Evolutionary conservation across 2,797 vertebrate genomes (phyloP), one percentile per base, ranked within the genome.

Genomic region (Taenioides sp.): DNA sequence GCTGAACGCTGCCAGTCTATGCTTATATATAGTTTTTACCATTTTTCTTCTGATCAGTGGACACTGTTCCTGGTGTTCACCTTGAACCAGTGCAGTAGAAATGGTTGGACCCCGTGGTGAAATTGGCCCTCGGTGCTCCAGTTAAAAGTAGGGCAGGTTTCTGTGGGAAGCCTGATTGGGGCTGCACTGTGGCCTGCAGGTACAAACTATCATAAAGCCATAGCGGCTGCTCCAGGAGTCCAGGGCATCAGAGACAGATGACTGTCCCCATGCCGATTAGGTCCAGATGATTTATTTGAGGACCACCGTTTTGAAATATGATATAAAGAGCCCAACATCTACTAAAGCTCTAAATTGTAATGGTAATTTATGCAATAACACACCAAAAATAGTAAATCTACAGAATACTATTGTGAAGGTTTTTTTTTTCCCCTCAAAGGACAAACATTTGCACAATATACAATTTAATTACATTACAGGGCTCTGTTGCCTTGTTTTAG

Each of bases 261-360:
- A 81, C 54, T 75, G 47, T 72, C 72, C 74, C 75, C 71, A 84
- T 55, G 54, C 80, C 80, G 69, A 72, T 78, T 80, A 83, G 79
- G 86, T 87, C 80, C 82, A 89, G 84, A 86, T 86, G 80, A 89
- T 90, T 88, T 87, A 89, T 91, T 86, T 83, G 74, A 84, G 85
- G 84, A 82, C 83, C 68, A 76, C 54, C 9, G 14, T 10, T 23
- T 23, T 57, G 22, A 57, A 23, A 79, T 74, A 67, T n/a, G 31
- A 20, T 62, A 62, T 43, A 62, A 37, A n/a, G 7, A 62, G n/a
- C 22, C 22, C 2, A 23, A 23, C 43, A 47, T 16, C 14, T 47
- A 47, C 43, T 52, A 52, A 52, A 52, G 20, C 20, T n/a, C 20
- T 52, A 20, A 47, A n/a, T 9, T 54, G 17, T 50, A 20, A 50